Conservation (phyloP, 53 echinoderm and acorn worm species). For the Echinarachnius parma region DNA sequence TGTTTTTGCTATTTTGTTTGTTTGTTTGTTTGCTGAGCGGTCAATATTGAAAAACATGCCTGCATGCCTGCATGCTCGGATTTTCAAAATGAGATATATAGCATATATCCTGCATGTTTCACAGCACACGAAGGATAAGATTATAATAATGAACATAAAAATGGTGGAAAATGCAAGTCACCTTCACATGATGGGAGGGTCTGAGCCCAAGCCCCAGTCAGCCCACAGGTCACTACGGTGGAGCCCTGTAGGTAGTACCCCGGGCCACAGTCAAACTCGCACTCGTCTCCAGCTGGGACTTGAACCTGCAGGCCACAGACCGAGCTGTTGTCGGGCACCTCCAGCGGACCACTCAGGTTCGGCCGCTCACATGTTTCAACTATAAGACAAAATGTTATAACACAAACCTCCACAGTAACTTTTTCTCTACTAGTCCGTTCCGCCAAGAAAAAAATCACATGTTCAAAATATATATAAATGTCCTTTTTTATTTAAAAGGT, state of each 20-base stretch:
- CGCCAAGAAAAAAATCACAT: not conserved
- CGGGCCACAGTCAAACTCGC: constrained; percentile 28
- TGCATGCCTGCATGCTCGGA: no score
- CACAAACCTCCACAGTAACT: no score
- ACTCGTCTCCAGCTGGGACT: constrained; percentile 33
- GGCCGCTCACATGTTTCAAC: constrained; percentile 39
- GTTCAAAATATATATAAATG: not conserved
- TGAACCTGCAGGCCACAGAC: constrained; percentile 17
- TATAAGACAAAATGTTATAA: no score
- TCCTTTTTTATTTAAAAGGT: not conserved
- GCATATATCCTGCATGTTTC: no score
- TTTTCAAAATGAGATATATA: no score
- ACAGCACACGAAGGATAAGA: no score
- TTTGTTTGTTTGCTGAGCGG: no score
- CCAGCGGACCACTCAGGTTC: constrained; percentile 24
- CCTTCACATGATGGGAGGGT: constrained; percentile 36
- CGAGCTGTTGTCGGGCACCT: constrained; percentile 29
- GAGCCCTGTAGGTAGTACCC: constrained; percentile 25
- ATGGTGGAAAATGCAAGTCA: not conserved
- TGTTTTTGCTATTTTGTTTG: no score
- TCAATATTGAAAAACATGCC: no score
- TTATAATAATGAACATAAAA: no score
- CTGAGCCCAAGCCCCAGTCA: constrained; percentile 14
- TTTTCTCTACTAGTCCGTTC: no score
- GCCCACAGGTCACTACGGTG: constrained; percentile 5